These are phyloP conservation scores for Smittia sp. DNA, from an alignment of 2,888 invertebrate species.

Conservation along the genomic window DNA sequence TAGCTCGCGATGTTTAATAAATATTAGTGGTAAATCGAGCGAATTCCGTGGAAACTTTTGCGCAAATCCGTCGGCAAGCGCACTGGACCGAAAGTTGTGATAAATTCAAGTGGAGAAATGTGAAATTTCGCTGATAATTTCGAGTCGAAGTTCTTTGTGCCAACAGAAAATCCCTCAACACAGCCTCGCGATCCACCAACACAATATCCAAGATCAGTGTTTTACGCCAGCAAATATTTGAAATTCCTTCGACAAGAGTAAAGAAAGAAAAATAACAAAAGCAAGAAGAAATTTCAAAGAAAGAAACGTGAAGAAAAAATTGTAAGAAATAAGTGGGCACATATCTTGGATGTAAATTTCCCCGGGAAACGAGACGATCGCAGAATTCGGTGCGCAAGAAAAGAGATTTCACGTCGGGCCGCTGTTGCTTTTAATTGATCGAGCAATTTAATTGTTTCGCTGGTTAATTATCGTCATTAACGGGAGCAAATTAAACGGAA, in stretches of 20 bases:
- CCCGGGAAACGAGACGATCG: constrained; percentile 1
- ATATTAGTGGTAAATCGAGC: neutral
- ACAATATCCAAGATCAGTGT: neutral
- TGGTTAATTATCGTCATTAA: constrained; percentile 21
- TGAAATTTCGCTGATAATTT: neutral
- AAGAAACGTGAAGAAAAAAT: constrained; percentile 19
- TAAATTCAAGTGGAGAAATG: neutral
- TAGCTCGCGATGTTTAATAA: neutral
- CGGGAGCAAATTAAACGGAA: constrained; percentile 23
- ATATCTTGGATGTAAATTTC: constrained; percentile 15
- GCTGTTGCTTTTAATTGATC: constrained; percentile 30
- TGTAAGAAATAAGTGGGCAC: constrained; percentile 29
- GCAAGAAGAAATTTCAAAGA: neutral
- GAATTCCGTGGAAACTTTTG: neutral
- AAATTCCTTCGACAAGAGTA: constrained; percentile 30
- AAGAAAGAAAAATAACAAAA: constrained; percentile 21
- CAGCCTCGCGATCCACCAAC: constrained; percentile 17
- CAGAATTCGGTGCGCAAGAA: constrained; percentile 19
- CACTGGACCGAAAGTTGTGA: neutral
- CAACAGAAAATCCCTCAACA: constrained; percentile 17
- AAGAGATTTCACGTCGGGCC: no score
- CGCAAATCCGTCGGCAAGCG: constrained; percentile 10
- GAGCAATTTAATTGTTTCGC: constrained; percentile 29
- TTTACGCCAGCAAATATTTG: constrained; percentile 32
- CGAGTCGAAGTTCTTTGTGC: constrained; percentile 34